Evolutionary conservation across 2,797 vertebrate species (phyloP), one percentile per base, ranked within the genome.

Genomic region (Lacerta viridis): DNA sequence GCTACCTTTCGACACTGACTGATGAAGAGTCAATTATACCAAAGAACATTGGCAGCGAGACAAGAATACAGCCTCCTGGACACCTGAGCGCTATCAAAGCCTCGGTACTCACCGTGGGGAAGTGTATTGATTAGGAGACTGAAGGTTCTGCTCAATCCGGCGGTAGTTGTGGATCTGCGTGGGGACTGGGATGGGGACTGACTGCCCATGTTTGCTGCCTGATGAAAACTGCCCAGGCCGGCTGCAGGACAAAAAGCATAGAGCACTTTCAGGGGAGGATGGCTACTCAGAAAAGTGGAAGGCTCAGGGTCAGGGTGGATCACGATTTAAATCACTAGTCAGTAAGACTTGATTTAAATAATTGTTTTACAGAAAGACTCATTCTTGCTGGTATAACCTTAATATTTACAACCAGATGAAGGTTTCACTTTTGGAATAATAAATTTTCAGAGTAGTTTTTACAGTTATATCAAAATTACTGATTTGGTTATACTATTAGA

Each of bases 141-240:
- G 97, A 61, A 99, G 96, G 92, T 99, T 98, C 96, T 98, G 98
- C 87, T 98, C 98, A 2, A 99, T 98, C 41, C 98, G 98, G 69
- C 98, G 98, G 96, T 98, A 99, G 96, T 99, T 99, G 20, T 97
- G 98, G 86, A 99, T 97, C 91, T 99, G 99, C 0, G 98, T 98
- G 3, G 99, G 99, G 50, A 99, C 99, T 0, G 99, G 99, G 94
- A 99, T 98, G 92, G 99, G 98, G 87, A 98, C 97, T 0, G 99
- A 98, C 83, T 95, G 98, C 27, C 97, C 97, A 23, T 96, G 97
- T 89, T 95, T 97, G 89, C 96, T 96, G 91, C 96, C 91, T 39
- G 94, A 95, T 43, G 94, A 95, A 41, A 96, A 96, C 75, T 97
- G 96, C 68, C 89, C 94, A 1, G 96, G 95, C 89, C 98, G 97